Evolutionary conservation across 2,888 invertebrate genomes (phyloP).

Genomic region (Drosophila setosimentum): DNA sequence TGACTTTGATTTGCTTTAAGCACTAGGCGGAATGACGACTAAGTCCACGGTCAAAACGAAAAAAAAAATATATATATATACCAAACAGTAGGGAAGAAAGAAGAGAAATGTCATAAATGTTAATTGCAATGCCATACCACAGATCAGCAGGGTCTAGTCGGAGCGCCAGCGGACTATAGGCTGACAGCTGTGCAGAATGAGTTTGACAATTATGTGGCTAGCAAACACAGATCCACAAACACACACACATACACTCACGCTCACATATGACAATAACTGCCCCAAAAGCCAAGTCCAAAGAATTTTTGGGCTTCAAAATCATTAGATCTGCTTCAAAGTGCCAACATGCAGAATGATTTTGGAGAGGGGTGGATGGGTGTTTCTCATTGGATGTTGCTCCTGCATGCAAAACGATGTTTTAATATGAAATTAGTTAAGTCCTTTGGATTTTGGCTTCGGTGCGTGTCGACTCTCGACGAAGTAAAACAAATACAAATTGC

Average conservation of each 20-base stretch:
- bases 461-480: slow-evolving; percentile 58
- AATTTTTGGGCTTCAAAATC: slow-evolving; percentile 78
- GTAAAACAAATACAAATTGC: slow-evolving; percentile 82
- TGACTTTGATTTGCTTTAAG: slow-evolving; percentile 71
- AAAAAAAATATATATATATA: not conserved
- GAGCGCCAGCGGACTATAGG: slow-evolving; percentile 31
- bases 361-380: not conserved
- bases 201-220: slow-evolving; percentile 73
- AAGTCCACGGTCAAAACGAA: not conserved
- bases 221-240: slow-evolving; percentile 16
- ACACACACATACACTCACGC: slow-evolving; percentile 12
- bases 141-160: slow-evolving; percentile 19
- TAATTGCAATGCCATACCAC: slow-evolving; percentile 66
- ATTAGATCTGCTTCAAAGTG: slow-evolving; percentile 70
- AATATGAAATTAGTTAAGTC: slow-evolving; percentile 82
- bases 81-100: slow-evolving; percentile 1
- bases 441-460: slow-evolving; percentile 74
- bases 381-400: slow-evolving; percentile 55
- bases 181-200: slow-evolving; percentile 69
- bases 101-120: slow-evolving; percentile 74
- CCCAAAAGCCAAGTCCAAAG: slow-evolving; percentile 56
- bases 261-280: slow-evolving; percentile 57
- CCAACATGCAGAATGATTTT: slow-evolving; percentile 47
- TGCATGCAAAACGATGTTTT: slow-evolving; percentile 83
- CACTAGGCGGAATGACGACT: slow-evolving; percentile 19